These are phyloP conservation scores for Notiomystis cincta DNA, from an alignment of 2,113 vertebrate genomes.

Conservation along the genomic window DNA sequence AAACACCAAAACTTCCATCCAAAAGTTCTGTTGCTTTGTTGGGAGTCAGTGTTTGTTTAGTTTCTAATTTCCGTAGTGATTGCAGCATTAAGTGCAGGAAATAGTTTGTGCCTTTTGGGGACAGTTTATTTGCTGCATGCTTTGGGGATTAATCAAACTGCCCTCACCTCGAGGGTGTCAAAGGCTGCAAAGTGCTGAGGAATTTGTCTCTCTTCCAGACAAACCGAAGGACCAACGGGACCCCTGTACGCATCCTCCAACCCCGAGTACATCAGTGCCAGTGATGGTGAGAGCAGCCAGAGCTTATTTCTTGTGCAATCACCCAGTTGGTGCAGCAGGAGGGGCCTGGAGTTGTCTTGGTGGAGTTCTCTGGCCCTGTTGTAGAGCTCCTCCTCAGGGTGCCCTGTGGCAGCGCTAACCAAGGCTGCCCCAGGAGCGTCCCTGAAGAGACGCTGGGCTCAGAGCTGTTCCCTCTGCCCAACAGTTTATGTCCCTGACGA, in stretches of 20 bases:
- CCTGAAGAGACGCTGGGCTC: neutral
- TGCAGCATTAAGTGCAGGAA: neutral
- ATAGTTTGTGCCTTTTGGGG: neutral
- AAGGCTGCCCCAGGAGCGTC: neutral
- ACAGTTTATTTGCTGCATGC: neutral
- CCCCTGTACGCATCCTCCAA: conserved; percentile 94
- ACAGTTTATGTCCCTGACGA: conserved; percentile 93
- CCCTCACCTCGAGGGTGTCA: neutral
- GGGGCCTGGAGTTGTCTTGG: neutral
- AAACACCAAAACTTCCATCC: neutral
- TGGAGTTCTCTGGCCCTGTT: neutral
- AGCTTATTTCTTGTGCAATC: neutral
- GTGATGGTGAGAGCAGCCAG: conserved; percentile 81
- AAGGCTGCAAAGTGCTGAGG: neutral
- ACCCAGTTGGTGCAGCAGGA: neutral
- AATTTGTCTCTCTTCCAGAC: conserved; percentile 67
- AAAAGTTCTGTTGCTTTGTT: neutral
- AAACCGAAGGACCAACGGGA: conserved; percentile 89
- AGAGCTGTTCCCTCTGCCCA: neutral
- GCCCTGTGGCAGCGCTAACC: neutral
- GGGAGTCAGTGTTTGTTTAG: neutral
- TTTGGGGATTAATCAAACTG: neutral
- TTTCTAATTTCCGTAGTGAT: neutral
- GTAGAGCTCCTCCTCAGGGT: accelerated
- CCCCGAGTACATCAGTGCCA: conserved; percentile 94